Base-by-base conservation (phyloP, 1,140 invertebrate species). In the Hormaphis cornu region DNA sequence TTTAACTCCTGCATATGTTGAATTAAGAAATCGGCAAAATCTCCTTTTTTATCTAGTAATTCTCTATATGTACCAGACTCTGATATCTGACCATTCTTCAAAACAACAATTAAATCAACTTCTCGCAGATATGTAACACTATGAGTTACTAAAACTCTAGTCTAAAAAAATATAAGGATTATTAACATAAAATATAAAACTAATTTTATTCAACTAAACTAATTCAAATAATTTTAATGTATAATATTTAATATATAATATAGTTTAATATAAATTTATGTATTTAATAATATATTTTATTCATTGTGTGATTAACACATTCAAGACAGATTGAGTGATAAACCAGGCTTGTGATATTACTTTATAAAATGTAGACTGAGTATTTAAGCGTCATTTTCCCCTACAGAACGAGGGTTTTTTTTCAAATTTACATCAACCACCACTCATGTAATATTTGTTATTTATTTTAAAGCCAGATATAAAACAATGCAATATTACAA, bases 111-210 rank as follows among this genome's bases (percentile, higher is more conserved):
- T 72, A 89, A 83, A 79, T 96, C 91, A 0, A 90, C 88, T 76
- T 94, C 85, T 0, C 90, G 88, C 72, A 97, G 81, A 76, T 91
- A 94, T 1, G 90, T 90, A 48, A 96, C 89, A 71, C 90, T 88
- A 76, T 96, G 92, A 0, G 93, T 96, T 18, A 95, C 91, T 56
- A 95, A 82, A 22, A 96, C 76, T 71, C 91, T 81, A 0, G 91
- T 94, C 77, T 76, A 59, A 48, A 58, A 50, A 48, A 42, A 9
- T 12, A 24, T 14, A 24, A 40, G n/a, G n/a, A n/a, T n/a, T n/a
- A n/a, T n/a, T n/a, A n/a, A n/a, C n/a, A n/a, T n/a, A n/a, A n/a
- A 46, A 59, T 5, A 28, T 53, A 26, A 42, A 9, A 6, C 12
- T 20, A 56, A 16, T 26, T 12, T 48, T 20, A 48, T 42, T 37